A percentile compares a stretch with the other conserved stretches of the same genome.
Conservation (phyloP, 2,888 invertebrate genomes). For the Trachelus stipa region DNA sequence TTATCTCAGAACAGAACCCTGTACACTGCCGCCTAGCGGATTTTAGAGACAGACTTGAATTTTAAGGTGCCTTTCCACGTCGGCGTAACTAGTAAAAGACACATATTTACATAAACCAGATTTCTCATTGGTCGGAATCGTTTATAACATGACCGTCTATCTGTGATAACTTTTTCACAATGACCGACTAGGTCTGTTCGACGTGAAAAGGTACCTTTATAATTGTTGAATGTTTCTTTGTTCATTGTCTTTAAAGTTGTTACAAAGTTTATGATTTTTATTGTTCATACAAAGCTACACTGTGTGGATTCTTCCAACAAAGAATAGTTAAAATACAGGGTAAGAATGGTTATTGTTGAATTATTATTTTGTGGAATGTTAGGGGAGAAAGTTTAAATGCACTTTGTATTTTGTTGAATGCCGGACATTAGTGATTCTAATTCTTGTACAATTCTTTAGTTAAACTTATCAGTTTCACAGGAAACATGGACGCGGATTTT, state of each 20-base stretch:
- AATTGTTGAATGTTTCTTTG: too few species aligned
- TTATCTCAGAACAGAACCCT: not conserved
- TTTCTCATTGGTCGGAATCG: too few species aligned
- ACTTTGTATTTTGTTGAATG: not conserved
- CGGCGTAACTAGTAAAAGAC: too few species aligned
- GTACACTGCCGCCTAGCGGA: not conserved
- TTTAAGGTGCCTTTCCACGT: not conserved
- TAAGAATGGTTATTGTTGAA: not conserved
- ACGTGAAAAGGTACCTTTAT: too few species aligned
- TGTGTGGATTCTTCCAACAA: not conserved
- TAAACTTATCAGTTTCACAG: not conserved
- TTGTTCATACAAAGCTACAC: not conserved
- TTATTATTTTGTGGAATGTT: not conserved
- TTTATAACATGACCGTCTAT: too few species aligned
- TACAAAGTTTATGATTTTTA: not conserved
- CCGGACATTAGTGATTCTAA: not conserved
- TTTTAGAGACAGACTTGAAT: not conserved
- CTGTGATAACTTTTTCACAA: too few species aligned
- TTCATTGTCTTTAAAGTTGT: not conserved
- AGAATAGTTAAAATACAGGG: not conserved
- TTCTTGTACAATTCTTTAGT: not conserved
- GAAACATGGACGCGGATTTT: slow-evolving; percentile 49
- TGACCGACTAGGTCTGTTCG: too few species aligned
- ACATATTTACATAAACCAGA: too few species aligned
- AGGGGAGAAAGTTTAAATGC: not conserved